These are phyloP conservation scores for human DNA, from an alignment of 2,113 vertebrate genomes.

Conservation along the genomic window GRCh38 chr4:12992501-12993000, in stretches of 20 bases:
- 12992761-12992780: neutral
- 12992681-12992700: neutral
- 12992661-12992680: neutral
- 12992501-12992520: neutral
- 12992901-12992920: neutral
- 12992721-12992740: neutral
- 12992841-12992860: neutral
- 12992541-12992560: neutral
- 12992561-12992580: neutral
- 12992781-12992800: neutral
- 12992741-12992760: neutral
- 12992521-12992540: neutral
- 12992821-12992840: neutral
- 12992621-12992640: neutral
- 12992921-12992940: fast-evolving
- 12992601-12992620: neutral
- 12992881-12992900: neutral
- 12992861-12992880: neutral
- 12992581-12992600: neutral
- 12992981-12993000: neutral
- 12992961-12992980: neutral
- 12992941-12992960: neutral
- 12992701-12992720: neutral
- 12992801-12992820: too few relatives aligned
- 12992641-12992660: neutral